Conservation (phyloP, 2,113 vertebrate species). For the Notiomystis cincta region DNA sequence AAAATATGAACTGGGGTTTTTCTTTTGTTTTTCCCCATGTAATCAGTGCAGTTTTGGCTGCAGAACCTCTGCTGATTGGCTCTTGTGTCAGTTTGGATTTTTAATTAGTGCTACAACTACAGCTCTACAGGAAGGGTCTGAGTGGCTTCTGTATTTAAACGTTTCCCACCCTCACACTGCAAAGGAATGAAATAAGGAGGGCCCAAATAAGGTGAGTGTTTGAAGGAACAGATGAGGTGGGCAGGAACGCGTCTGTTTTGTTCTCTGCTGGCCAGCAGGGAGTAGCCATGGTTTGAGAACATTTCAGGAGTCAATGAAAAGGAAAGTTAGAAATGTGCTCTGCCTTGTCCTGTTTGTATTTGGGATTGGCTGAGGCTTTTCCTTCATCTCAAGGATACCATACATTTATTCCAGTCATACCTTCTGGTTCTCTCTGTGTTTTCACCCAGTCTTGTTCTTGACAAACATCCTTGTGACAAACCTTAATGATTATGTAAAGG, state of each 20-base stretch:
- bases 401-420: background rate
- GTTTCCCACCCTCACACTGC: background rate
- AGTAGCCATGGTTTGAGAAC: background rate
- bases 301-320: background rate
- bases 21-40: background rate
- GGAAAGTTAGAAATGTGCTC: background rate
- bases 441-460: background rate
- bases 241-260: background rate
- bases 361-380: background rate
- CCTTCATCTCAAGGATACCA: background rate
- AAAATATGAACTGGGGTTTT: rapidly evolving
- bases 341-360: background rate
- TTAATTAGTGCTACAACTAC: background rate
- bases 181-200: background rate
- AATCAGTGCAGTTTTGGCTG: background rate
- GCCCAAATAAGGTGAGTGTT: background rate
- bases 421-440: background rate
- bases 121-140: background rate
- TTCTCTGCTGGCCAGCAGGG: background rate
- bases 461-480: background rate
- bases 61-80: background rate
- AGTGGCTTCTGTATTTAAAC: background rate
- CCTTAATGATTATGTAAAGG: background rate
- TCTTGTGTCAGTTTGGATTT: background rate
- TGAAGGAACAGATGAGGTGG: background rate